Evolutionary conservation across 2,797 vertebrate genomes (phyloP), one percentile per base, ranked within the genome.

Genomic region (Brotogeris chrysoptera): DNA sequence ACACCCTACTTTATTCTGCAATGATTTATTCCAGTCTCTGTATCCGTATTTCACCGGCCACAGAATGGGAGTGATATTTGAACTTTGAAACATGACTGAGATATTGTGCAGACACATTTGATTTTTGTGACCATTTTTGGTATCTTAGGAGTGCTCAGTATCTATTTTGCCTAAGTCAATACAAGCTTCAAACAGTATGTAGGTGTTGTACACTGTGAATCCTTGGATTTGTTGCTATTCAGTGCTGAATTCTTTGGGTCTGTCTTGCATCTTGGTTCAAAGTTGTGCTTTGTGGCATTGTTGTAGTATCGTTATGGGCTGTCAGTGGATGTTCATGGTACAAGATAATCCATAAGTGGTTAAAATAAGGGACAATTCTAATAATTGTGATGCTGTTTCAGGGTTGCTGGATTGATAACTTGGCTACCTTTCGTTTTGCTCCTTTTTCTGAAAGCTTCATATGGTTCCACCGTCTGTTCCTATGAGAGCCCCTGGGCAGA

Each of bases 1-100:
- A 74, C 87, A 61, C 69, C 61, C 47, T 71, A 16, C 25, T 91
- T 94, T 83, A 43, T 71, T 89, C 44, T 79, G 44, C 44, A 64
- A 1, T 38, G 28, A 41, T 68, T 41, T 17, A 17, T 66, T 73
- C 44, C 32, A 4, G 6, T 53, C 34, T 59, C 52, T 0, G 0
- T 52, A 39, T 71, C 39, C 65, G n/a, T 7, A 4, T 81, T 76
- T 86, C 50, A 13, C 28, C 80, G 64, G 43, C 28, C 20, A 30
- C 38, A 69, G 19, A 64, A 25, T 38, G 30, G 52, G 44, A 73
- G 47, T 28, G 30, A 9, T 86, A 2, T 24, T 76, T 73, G 43
- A 70, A 43, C 60, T 50, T 18, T 32, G 34, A 86, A 82, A 47
- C 49, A 16, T 63, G 14, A 16, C 34, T 39, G 49, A 80, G 23